Conservation (phyloP, 2,113 vertebrate genomes). For the Nicator chloris region DNA sequence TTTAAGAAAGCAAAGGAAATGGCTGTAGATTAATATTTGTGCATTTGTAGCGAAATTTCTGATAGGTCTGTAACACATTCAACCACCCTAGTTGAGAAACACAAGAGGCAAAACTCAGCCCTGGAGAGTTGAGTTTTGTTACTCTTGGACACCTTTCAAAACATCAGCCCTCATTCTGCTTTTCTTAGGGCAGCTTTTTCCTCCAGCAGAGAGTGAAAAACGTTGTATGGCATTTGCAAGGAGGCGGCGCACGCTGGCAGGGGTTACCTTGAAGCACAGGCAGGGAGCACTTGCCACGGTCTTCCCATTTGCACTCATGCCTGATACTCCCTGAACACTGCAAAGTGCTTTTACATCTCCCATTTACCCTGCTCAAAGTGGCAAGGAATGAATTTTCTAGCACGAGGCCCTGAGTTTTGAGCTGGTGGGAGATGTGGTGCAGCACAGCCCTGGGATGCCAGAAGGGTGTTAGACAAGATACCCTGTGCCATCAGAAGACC, state of each 20-base stretch:
- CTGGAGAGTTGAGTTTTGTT: constrained; percentile 71
- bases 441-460: not conserved
- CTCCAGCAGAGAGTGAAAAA: constrained; percentile 61
- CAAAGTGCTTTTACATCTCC: not conserved
- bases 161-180: constrained; percentile 62
- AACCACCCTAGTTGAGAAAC: constrained; percentile 67
- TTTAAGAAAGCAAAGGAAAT: constrained; percentile 74
- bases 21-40: constrained; percentile 73
- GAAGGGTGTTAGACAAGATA: not conserved
- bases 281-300: not conserved
- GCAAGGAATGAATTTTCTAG: not conserved
- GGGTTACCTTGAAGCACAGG: constrained; percentile 16
- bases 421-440: not conserved
- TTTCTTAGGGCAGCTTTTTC: constrained; percentile 59
- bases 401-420: not conserved
- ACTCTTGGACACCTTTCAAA: constrained; percentile 78
- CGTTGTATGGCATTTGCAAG: constrained; percentile 45
- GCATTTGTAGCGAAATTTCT: constrained; percentile 65
- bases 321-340: not conserved
- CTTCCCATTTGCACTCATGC: not conserved
- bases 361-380: not conserved
- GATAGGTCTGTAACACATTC: constrained; percentile 69
- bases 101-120: constrained; percentile 65
- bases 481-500: not conserved
- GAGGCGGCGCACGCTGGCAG: not conserved